A percentile compares a stretch with the other conserved stretches of the same genome.
phyloP scores from a whole-genome alignment of 2,888 invertebrate species.

The Frankliniella intonsa region DNA sequence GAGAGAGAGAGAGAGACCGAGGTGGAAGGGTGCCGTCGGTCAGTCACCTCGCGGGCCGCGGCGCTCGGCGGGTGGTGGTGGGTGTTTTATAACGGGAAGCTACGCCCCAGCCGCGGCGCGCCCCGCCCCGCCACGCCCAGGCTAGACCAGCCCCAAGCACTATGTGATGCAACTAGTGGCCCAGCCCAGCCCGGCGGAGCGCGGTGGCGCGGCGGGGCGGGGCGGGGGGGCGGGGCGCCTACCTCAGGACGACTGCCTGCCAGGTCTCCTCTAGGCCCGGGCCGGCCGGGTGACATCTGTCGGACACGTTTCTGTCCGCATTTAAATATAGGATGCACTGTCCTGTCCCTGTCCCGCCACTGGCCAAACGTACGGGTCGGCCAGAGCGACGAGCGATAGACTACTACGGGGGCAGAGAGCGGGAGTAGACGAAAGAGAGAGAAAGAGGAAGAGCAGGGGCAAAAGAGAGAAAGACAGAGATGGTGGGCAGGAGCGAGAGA shows the following conservation, averaged over 20 bases:
- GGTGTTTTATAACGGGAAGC: slow-evolving; percentile 19
- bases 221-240: too few species aligned
- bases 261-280: neutral
- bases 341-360: too few species aligned
- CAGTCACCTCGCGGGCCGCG: neutral
- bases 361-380: neutral
- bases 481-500: too few species aligned
- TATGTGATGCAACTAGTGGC: slow-evolving; percentile 19
- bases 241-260: too few species aligned
- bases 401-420: neutral
- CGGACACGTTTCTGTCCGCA: neutral
- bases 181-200: too few species aligned
- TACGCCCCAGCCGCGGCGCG: neutral
- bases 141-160: slow-evolving; percentile 13
- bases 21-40: neutral
- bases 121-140: neutral
- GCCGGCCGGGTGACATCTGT: neutral
- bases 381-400: neutral
- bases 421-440: neutral
- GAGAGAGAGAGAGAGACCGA: neutral
- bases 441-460: neutral
- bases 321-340: too few species aligned
- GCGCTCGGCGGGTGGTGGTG: neutral
- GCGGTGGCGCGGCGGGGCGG: too few species aligned
- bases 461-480: too few species aligned